phyloP scores from a whole-genome alignment of 2,888 invertebrate genomes.

The Schizotus pectinicornis region DNA sequence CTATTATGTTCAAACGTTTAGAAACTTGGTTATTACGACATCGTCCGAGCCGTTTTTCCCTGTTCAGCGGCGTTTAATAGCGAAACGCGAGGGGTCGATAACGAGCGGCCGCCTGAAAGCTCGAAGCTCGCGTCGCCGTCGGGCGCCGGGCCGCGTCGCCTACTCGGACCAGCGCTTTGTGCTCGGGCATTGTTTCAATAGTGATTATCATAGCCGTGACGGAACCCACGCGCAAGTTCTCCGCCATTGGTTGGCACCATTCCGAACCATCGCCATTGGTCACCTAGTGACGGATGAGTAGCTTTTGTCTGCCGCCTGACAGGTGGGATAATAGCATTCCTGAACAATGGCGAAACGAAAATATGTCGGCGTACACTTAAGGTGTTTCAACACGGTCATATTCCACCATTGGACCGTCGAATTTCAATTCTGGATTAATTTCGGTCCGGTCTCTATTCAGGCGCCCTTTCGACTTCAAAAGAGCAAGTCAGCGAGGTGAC shows the following conservation, averaged over 20 bases:
- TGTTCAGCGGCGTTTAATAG: no score
- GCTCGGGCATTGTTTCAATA: conserved; percentile 29
- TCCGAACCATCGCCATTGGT: conserved; percentile 50
- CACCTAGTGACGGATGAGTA: conserved; percentile 52
- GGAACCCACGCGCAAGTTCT: conserved; percentile 56
- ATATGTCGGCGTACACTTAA: conserved; percentile 23
- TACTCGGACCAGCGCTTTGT: conserved; percentile 1
- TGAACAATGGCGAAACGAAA: conserved; percentile 53
- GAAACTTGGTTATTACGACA: no score
- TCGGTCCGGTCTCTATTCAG: no score
- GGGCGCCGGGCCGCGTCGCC: not conserved
- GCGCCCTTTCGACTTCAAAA: conserved; percentile 48
- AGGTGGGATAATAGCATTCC: conserved; percentile 55
- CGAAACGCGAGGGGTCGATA: no score
- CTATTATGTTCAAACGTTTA: no score
- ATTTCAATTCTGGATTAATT: not conserved
- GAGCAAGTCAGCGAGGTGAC: conserved; percentile 54
- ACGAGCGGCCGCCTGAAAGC: no score
- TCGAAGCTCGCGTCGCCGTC: no score
- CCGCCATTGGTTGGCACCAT: conserved; percentile 54
- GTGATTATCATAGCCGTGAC: conserved; percentile 40
- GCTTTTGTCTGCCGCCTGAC: conserved; percentile 53
- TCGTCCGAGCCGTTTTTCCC: no score
- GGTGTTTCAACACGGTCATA: not conserved
- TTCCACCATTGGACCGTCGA: not conserved